phyloP scores from a whole-genome alignment of 2,888 invertebrate genomes.

The Sphecodes monilicornis region DNA sequence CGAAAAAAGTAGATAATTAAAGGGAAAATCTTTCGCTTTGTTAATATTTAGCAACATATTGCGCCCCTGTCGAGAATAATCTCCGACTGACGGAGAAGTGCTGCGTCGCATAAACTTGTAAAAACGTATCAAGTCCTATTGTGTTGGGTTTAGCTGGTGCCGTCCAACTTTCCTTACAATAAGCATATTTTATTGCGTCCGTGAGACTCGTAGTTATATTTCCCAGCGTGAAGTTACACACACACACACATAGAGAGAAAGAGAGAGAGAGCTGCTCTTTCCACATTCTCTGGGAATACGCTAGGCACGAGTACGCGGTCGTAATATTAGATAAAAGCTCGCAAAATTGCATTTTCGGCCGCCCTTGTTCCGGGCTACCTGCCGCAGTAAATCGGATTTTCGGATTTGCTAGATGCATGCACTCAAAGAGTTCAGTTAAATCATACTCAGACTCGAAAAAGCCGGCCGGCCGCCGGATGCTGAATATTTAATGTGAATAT shows the following conservation, averaged over 20 bases:
- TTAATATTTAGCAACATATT: neutral
- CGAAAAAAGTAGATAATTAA: neutral
- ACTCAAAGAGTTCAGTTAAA: constrained; percentile 71
- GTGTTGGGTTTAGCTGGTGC: constrained; percentile 1
- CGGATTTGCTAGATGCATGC: constrained; percentile 72
- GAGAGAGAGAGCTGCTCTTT: constrained; percentile 34
- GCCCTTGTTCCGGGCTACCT: constrained; percentile 60
- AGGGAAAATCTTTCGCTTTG: neutral
- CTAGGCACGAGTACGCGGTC: constrained; percentile 55
- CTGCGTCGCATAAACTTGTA: constrained; percentile 4
- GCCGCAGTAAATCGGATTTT: constrained; percentile 74
- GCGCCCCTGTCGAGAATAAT: neutral
- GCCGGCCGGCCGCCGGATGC: constrained; percentile 40
- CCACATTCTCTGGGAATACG: constrained; percentile 60
- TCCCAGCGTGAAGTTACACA: constrained; percentile 38
- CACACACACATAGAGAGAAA: neutral
- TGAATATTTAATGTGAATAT: constrained; percentile 62
- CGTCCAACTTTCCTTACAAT: constrained; percentile 25
- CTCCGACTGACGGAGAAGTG: neutral
- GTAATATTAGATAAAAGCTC: constrained; percentile 71
- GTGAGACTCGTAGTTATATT: constrained; percentile 36
- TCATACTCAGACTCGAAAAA: constrained; percentile 54
- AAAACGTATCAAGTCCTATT: constrained; percentile 15
- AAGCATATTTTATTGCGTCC: constrained; percentile 40
- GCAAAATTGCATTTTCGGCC: constrained; percentile 69